Base-by-base conservation (phyloP, 2,797 vertebrate species). In the Crotalus adamanteus region DNA sequence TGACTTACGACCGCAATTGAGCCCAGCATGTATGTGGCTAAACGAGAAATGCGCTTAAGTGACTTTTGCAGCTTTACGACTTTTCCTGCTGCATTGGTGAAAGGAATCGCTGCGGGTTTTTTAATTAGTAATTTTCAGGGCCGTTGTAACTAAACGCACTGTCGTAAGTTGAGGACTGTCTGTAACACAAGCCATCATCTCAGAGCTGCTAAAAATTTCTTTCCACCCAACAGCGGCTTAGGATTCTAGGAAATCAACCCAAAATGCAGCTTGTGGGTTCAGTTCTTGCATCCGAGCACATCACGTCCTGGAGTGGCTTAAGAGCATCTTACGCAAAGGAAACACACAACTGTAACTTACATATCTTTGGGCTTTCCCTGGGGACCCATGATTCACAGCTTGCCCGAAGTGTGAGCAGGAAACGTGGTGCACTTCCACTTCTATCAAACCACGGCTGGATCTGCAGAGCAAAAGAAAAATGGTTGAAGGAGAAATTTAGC, bases 301-400 rank as follows among this genome's bases (percentile, higher is more conserved):
- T 31, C 14, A 20, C 1, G 2, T 73, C 18, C 73, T 22, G 16
- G 65, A 37, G 5, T 1, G n/a, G 69, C 31, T 69, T 3, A 20
- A 73, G 3, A 37, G 31, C 69, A 37, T 37, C 31, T 37, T 73
- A 73, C 16, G 31, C 6, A 73, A 73, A 73, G 65, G 16, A 73
- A 37, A 51, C 3, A 2, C 3, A 0, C 1, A 14, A 4, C 14
- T 37, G 42, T 1, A 60, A 93, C 93, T 93, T 86, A 93, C 93
- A n/a, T 25, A 25, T 93, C 93, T 51, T 73, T 92, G 85, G 93
- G 93, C 0, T 1, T n/a, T 6, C 9, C 63, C 47, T 55, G 88
- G 1, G 83, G 42, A n/a, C 88, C 63, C 93, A 93, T 93, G 31
- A 6, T n/a, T 6, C 47, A 31, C 2, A 3, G 1, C 3, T 26